Conservation (phyloP, 2,888 invertebrate genomes). For the Linyphia triangularis region DNA sequence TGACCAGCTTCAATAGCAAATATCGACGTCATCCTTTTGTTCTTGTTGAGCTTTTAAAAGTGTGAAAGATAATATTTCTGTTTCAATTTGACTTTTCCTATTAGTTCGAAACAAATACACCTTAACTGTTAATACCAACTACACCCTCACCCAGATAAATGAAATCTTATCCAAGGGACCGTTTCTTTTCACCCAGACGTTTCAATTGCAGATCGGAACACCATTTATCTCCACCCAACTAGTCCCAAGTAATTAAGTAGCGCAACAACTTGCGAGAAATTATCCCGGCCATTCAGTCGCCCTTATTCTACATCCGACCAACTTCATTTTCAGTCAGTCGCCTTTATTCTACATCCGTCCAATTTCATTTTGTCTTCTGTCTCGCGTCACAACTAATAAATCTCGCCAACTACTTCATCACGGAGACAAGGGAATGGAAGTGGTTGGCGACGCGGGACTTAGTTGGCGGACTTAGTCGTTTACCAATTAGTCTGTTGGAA, state of each 20-base stretch:
- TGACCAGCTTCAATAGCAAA: no score
- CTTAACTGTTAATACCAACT: background rate
- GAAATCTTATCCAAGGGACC: background rate
- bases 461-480: constrained; percentile 14
- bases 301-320: constrained; percentile 17
- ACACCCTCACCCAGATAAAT: background rate
- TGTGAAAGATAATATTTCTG: no score
- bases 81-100: no score
- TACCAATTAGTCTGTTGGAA: constrained; percentile 32
- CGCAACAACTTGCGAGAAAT: constrained; percentile 25
- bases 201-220: background rate
- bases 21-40: no score
- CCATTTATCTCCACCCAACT: background rate
- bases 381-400: constrained; percentile 49
- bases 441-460: background rate
- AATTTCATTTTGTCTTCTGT: constrained; percentile 46
- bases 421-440: background rate
- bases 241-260: constrained; percentile 28
- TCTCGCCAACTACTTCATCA: constrained; percentile 21
- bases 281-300: background rate
- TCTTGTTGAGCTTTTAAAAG: no score
- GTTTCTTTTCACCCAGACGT: background rate
- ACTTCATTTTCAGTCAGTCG: constrained; percentile 41
- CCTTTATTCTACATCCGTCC: constrained; percentile 17
- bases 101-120: no score